Base-by-base conservation (phyloP, 2,888 invertebrate species). In the Orthonychiurus folsomi region DNA sequence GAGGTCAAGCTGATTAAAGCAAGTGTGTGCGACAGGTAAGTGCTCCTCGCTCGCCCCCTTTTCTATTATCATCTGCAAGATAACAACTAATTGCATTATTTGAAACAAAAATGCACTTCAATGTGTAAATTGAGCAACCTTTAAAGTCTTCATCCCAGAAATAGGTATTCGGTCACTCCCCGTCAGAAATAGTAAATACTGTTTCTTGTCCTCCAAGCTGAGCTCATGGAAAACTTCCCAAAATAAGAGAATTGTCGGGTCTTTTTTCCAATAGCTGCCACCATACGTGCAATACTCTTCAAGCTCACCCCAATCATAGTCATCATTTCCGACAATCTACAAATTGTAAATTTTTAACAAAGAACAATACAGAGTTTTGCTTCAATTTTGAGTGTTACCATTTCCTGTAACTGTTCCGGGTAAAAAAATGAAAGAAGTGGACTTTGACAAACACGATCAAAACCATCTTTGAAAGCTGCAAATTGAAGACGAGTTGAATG, bases 81-180 rank as follows among this genome's bases (percentile, higher is more conserved):
- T n/a, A n/a, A n/a, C n/a, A n/a, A n/a, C n/a, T n/a, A n/a, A n/a
- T n/a, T n/a, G n/a, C n/a, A n/a, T n/a, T n/a, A n/a, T n/a, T n/a
- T n/a, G n/a, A n/a, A n/a, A n/a, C n/a, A n/a, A n/a, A n/a, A n/a
- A n/a, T n/a, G n/a, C n/a, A n/a, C n/a, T n/a, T n/a, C n/a, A n/a
- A n/a, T n/a, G n/a, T n/a, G n/a, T n/a, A n/a, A n/a, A n/a, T n/a
- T n/a, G n/a, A n/a, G n/a, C n/a, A 77, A 93, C 92, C 80, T 88
- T 88, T 21, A 94, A 85, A 64, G 88, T 89, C 78, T 87, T 88
- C 94, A 96, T 95, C 66, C 95, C 95, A 75, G 89, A 86, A 73
- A 96, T 88, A 1, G 97, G 96, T 70, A 97, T 90, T 60, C 96
- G 82, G 76, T 96, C 93, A 75, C 90, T 89, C 52, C 97, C 97